phyloP scores from a whole-genome alignment of 2,888 invertebrate species.

The Sylvicola fuscatus region DNA sequence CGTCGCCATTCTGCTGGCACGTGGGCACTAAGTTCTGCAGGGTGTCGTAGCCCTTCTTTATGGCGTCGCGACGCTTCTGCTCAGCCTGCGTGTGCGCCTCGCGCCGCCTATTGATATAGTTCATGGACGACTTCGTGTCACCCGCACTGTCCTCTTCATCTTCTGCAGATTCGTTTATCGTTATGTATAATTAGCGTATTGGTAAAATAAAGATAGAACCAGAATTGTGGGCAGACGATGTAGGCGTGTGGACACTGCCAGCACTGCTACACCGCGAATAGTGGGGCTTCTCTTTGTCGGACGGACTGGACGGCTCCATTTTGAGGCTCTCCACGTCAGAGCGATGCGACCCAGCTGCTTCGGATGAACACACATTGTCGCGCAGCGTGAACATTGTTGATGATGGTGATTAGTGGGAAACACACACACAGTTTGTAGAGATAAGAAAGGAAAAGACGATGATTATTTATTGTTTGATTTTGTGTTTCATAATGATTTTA shows the following conservation, averaged over 20 bases:
- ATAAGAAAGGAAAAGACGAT: no score
- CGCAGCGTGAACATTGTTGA: no score
- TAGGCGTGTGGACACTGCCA: slow-evolving; percentile 56
- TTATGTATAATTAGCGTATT: not conserved
- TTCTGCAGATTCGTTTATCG: slow-evolving; percentile 20
- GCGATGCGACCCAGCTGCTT: not conserved
- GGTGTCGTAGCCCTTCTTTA: slow-evolving; percentile 91
- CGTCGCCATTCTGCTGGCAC: slow-evolving; percentile 70
- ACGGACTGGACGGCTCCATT: slow-evolving; percentile 35
- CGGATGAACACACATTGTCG: no score
- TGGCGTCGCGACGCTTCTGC: slow-evolving; percentile 90
- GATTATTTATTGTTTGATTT: no score
- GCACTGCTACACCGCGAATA: slow-evolving; percentile 58
- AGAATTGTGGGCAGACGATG: slow-evolving; percentile 61
- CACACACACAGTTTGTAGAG: no score
- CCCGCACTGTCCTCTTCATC: slow-evolving; percentile 42
- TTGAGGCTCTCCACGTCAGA: slow-evolving; percentile 22
- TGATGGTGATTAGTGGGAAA: no score
- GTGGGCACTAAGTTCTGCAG: slow-evolving; percentile 84
- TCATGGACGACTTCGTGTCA: slow-evolving; percentile 41
- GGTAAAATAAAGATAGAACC: slow-evolving; percentile 24
- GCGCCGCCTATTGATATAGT: slow-evolving; percentile 80
- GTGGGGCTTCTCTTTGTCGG: slow-evolving; percentile 29
- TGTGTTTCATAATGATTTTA: not conserved
- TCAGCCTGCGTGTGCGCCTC: slow-evolving; percentile 95